Conservation (phyloP, 2,888 invertebrate species). For the Apodemia mormo region DNA sequence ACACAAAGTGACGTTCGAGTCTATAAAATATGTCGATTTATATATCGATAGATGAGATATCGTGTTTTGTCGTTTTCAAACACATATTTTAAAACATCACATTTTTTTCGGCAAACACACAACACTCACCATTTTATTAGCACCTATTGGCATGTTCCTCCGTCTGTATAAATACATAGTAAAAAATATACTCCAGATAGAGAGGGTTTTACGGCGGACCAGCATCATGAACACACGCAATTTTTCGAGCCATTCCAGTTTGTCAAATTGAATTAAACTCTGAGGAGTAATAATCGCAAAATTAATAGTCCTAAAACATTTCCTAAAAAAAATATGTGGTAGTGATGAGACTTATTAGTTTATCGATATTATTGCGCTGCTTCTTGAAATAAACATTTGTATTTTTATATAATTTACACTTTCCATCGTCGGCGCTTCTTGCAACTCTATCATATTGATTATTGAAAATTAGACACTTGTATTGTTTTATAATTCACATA, state of each 20-base stretch:
- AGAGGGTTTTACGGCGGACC: conserved; percentile 50
- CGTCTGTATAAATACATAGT: conserved; percentile 44
- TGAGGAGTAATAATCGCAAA: conserved; percentile 42
- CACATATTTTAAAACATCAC: background rate
- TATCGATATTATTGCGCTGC: no score
- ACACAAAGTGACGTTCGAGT: no score
- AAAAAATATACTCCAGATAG: conserved; percentile 46
- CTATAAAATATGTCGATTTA: no score
- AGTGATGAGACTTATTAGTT: no score
- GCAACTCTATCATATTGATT: no score
- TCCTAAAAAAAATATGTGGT: background rate
- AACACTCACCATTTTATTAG: background rate
- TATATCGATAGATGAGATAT: background rate
- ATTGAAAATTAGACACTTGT: no score
- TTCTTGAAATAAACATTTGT: no score
- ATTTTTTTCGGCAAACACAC: background rate
- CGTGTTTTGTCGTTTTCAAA: background rate
- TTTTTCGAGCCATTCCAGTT: conserved; percentile 49
- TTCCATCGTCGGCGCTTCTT: no score
- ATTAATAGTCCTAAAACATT: conserved; percentile 19
- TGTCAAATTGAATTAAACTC: conserved; percentile 46
- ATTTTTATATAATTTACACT: no score
- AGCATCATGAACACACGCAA: conserved; percentile 48
- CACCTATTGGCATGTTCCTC: background rate
- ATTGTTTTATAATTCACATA: no score